A percentile compares a stretch with the other conserved stretches of the same genome.
Evolutionary conservation across 2,888 invertebrate species (phyloP).

Genomic region (Operophtera brumata): DNA sequence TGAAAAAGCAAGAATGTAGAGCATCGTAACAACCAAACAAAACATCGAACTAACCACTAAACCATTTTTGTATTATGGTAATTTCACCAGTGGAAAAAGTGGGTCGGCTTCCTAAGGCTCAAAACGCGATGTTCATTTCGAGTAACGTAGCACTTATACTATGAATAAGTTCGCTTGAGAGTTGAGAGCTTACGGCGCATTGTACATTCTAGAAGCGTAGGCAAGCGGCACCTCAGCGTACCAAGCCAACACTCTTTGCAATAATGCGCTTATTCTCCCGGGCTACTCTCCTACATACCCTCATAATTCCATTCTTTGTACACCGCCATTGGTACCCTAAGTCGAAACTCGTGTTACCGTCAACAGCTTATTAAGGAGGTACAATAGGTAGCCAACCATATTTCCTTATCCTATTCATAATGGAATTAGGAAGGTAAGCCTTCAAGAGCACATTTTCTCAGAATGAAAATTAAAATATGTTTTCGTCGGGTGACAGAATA

Average conservation of each 20-base stretch:
- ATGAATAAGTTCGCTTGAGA: conserved; percentile 59
- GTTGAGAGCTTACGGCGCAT: conserved; percentile 65
- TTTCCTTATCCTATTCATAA: conserved; percentile 50
- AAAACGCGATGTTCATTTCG: conserved; percentile 67
- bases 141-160: conserved; percentile 67
- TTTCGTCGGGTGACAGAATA: conserved; percentile 21
- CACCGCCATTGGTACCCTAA: conserved; percentile 62
- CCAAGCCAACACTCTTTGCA: conserved; percentile 55
- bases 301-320: conserved; percentile 71
- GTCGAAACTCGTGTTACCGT: conserved; percentile 70
- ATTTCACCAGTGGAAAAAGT: conserved; percentile 53
- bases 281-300: conserved; percentile 56
- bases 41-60: conserved; percentile 8
- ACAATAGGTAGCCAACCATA: conserved; percentile 50
- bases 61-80: conserved; percentile 45
- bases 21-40: conserved; percentile 3
- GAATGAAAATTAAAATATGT: conserved; percentile 35
- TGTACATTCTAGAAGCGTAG: conserved; percentile 70
- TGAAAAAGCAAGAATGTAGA: background rate
- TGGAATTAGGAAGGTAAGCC: conserved; percentile 44
- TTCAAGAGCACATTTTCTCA: conserved; percentile 39
- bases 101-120: conserved; percentile 55
- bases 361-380: conserved; percentile 51
- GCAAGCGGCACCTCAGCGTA: conserved; percentile 44
- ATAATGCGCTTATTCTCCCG: conserved; percentile 72